Base-by-base conservation (phyloP, 1,140 invertebrate genomes). In the Plectrocnemia conspersa region DNA sequence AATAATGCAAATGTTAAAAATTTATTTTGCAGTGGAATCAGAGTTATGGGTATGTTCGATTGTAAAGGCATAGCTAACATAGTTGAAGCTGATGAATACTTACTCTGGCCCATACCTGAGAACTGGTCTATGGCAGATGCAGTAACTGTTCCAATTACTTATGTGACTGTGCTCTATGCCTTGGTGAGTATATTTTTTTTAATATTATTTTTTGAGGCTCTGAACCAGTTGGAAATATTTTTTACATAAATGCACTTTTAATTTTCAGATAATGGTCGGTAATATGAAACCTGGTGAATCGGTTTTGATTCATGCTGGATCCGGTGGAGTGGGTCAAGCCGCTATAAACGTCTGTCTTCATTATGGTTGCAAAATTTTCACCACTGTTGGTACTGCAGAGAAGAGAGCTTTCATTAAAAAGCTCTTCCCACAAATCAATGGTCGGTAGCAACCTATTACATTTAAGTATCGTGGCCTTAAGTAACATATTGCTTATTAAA, bases 301-400 rank as follows among this genome's bases (percentile, higher is more conserved):
- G 1, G 76, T 93, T 18, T 76, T 93, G 1, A 91, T 94, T 64
- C 91, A 94, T 70, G 85, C 90, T n/a, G 91, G 90, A 9, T 84
- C 84, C 50, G 91, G 91, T 16, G 91, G 89, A 22, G 87, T 93
- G n/a, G 91, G 91, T 0, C 82, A 90, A 64, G 89, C 89, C 1
- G 88, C 89, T 25, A 92, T 93, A 63, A 78, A 82, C 46, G 79
- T 93, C 16, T 87, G 87, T 0, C 73, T 91, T 2, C 76, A 79
- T 59, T 77, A 80, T 66, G 82, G 82, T 2, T 85, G 88, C 65
- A 75, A 77, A 18, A 78, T 88, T 9, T 91, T 79, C 65, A 88
- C 85, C 35, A 90, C 86, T 3, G 87, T 89, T 24, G 83, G 83
- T 32, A 83, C 84, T 0, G 65, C 77, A 11, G 80, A 87, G 55